Percentiles rank a stretch among this genome's conserved stretches.
These are phyloP conservation scores for Ochropleura leucogaster DNA, from an alignment of 2,888 invertebrate species.

Conservation along the genomic window DNA sequence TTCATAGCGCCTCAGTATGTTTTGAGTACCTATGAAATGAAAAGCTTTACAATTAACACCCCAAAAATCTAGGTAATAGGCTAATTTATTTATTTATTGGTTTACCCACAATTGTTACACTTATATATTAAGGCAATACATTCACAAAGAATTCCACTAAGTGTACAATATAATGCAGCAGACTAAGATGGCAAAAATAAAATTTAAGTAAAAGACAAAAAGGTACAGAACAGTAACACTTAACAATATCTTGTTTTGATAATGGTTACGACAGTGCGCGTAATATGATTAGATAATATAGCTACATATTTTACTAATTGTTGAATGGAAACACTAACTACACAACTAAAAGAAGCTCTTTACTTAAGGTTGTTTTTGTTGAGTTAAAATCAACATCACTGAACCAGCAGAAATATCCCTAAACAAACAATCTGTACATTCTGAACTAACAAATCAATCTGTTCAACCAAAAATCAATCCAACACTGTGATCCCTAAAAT, in stretches of 20 bases:
- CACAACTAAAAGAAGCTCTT: background rate
- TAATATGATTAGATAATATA: too few relatives aligned
- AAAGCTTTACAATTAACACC: background rate
- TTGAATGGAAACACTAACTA: background rate
- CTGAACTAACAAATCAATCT: constrained; percentile 35
- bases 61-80: background rate
- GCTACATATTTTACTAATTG: too few relatives aligned
- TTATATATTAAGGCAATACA: too few relatives aligned
- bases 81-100: background rate
- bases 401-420: background rate
- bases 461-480: constrained; percentile 21
- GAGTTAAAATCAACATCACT: background rate
- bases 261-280: too few relatives aligned
- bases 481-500: constrained; percentile 29
- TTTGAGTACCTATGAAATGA: background rate
- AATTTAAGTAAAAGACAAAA: too few relatives aligned
- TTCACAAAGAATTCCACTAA: too few relatives aligned
- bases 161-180: too few relatives aligned
- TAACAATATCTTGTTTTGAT: too few relatives aligned
- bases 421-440: background rate
- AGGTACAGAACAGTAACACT: too few relatives aligned
- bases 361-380: background rate
- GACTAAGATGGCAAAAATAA: too few relatives aligned
- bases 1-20: background rate
- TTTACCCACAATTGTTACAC: too few relatives aligned